A percentile compares a stretch with the other conserved stretches of the same genome.
Evolutionary conservation across 2,797 vertebrate species (phyloP).

Genomic region (Steatocranus sp.): DNA sequence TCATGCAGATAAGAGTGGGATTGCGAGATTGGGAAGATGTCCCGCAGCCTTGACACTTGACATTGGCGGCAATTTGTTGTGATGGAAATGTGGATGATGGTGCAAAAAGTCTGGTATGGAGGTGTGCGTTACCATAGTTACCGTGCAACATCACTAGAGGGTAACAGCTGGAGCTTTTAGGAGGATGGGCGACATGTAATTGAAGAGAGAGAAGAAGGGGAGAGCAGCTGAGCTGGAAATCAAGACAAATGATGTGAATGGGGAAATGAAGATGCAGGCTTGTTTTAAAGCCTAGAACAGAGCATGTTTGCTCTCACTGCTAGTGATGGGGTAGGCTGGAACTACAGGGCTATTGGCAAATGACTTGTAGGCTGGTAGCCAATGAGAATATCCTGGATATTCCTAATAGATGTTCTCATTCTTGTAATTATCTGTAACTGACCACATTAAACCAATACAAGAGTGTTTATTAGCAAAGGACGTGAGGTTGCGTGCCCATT

Average conservation of each 20-base stretch:
- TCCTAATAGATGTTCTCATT: neutral
- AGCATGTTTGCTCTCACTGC: neutral
- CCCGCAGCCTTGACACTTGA: neutral
- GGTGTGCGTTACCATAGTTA: slow-evolving; percentile 28
- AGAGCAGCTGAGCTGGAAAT: neutral
- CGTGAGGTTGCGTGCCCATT: neutral
- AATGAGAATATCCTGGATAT: neutral
- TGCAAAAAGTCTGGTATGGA: neutral
- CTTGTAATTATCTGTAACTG: neutral
- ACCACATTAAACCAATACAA: neutral
- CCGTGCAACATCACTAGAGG: neutral
- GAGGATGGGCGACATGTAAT: neutral
- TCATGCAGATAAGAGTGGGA: slow-evolving; percentile 8
- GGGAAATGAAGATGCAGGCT: neutral
- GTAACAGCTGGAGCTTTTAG: slow-evolving; percentile 32
- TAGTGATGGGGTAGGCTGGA: neutral
- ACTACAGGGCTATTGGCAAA: neutral
- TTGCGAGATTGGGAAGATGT: neutral
- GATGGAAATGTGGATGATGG: neutral
- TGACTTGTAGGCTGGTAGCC: neutral
- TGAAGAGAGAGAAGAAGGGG: neutral
- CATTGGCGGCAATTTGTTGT: neutral
- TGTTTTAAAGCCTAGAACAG: neutral
- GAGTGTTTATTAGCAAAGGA: neutral
- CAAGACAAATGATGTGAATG: neutral